Percentiles rank a stretch among this genome's conserved stretches.
Conservation (phyloP, 2,113 vertebrate species). For the Hydropotes inermis region DNA sequence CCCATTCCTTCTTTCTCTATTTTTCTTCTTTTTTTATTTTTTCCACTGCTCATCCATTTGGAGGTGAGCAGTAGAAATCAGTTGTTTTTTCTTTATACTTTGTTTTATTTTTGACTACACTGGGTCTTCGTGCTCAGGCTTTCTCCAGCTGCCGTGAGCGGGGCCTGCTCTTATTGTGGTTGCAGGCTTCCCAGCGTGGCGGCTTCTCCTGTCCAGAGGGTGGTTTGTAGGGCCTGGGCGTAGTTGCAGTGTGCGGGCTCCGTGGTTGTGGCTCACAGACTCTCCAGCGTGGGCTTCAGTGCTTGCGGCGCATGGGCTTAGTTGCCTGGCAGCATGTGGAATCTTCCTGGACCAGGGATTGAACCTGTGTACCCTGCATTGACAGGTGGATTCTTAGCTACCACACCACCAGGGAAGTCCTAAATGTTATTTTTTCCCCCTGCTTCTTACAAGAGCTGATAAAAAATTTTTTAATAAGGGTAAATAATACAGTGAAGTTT, state of each 20-base stretch:
- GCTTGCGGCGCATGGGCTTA: neutral
- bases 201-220: neutral
- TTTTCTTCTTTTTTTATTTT: neutral
- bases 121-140: neutral
- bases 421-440: neutral
- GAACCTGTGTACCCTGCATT: neutral
- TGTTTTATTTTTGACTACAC: neutral
- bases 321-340: neutral
- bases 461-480: neutral
- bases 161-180: neutral
- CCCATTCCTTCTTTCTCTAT: neutral
- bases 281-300: neutral
- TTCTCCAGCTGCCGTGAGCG: neutral
- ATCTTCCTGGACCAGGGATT: neutral
- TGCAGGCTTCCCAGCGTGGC: neutral
- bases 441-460: neutral
- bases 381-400: neutral
- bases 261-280: neutral
- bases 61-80: neutral
- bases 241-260: neutral
- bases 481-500: constrained; percentile 2
- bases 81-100: neutral
- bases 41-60: neutral
- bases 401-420: neutral
- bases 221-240: neutral